Evolutionary conservation across 2,888 invertebrate genomes (phyloP), one percentile per base, ranked within the genome.

Genomic region (Eupithecia vulgata): DNA sequence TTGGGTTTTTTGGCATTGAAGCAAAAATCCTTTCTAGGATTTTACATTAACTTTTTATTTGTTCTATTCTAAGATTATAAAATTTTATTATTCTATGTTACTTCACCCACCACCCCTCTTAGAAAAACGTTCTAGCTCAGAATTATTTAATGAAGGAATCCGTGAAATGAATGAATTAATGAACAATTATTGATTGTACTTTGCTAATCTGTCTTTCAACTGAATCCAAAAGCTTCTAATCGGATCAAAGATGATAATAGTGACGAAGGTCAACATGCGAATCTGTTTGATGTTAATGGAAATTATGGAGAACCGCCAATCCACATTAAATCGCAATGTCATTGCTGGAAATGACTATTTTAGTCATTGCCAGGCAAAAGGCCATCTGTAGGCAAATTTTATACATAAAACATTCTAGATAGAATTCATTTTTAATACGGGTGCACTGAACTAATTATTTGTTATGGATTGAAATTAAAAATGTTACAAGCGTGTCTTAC

Each of bases 291-390:
- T 21, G 64, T 64, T 64, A 64, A 64, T 64, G 68, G 61, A 17
- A 42, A 61, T 17, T 61, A 61, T 68, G 68, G 68, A 68, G 59
- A 68, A 34, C 13, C 30, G 68, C 68, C 68, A 68, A 68, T 61
- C 59, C 37, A 13, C 68, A 61, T 67, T 30, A 48, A 37, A 34
- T 21, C 37, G 52, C 67, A 64, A 65, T 52, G 40, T 65, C 64
- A 62, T 72, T 62, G 35, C 66, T 66, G 25, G 37, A 71, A 57
- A 17, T 64, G 37, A 64, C 13, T 64, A 64, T 52, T 52, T 52
- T 21, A 21, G 52, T 21, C 52, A 21, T 21, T 21, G 52, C 52
- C 52, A 21, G 10, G 21, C 52, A 21, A 52, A 21, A 48, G n/a
- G 48, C n/a, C 48, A 3, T 21, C 52, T 52, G 52, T 8, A 48